Evolutionary conservation across 1,140 invertebrate species (phyloP), one percentile per base, ranked within the genome.

Genomic region (Hyles vespertilio): DNA sequence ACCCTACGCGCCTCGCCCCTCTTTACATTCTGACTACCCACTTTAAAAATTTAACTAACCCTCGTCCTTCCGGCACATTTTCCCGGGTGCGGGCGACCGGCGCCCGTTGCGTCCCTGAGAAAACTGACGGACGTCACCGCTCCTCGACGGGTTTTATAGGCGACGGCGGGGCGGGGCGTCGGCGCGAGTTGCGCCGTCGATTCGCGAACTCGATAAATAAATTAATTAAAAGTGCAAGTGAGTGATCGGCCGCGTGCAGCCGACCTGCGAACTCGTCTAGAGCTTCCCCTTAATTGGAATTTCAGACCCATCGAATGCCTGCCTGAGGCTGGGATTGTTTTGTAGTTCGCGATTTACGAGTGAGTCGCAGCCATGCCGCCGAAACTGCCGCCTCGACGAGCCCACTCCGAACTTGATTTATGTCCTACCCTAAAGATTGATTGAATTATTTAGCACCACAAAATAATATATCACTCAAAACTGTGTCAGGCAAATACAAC

Each of bases 221-320:
- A 89, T 89, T 87, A 89, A 89, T 89, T 89, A 89, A 89, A 89
- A 89, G 84, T 89, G 86, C 84, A 89, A 89, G 84, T 87, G 82
- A 89, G 79, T 80, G 84, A 89, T 89, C 80, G 80, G 46, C 74
- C 67, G 77, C 81, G 74, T 84, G 82, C 81, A 82, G 68, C 65
- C 74, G 55, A 73, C 80, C 76, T 81, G 73, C 68, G 74, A 76
- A 79, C 77, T 82, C 73, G 62, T 67, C 73, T 79, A 80, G 70
- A 79, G 74, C 72, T 77, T 77, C 76, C 60, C 69, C 73, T 81
- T 86, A 84, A 86, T 87, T 83, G 80, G 75, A 81, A 86, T 81
- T 77, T 77, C 67, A 74, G 63, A 70, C 58, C 65, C 60, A 73
- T 50, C 58, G 63, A 63, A 81, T 75, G 71, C 67, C 71, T 72